A percentile compares a stretch with the other conserved stretches of the same genome.
Conservation (phyloP, 2,113 vertebrate species). For the Notothenia coriiceps region DNA sequence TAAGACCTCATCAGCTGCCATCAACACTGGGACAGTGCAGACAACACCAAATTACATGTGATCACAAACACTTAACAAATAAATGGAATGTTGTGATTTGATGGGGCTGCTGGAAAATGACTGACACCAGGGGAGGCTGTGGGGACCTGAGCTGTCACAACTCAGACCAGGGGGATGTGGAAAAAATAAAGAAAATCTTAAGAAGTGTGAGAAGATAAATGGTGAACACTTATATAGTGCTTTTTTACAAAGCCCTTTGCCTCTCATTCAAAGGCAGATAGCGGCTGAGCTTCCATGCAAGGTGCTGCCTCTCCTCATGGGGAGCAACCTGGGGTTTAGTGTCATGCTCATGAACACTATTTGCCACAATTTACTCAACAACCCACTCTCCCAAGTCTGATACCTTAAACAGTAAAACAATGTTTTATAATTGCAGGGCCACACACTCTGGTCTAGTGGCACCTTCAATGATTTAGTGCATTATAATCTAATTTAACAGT, state of each 20-base stretch:
- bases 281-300: background rate
- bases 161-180: conserved; percentile 3
- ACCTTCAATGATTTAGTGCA: background rate
- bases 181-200: conserved; percentile 8
- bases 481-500: conserved; percentile 20
- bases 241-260: background rate
- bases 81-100: conserved; percentile 69
- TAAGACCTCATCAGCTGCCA: conserved; percentile 77
- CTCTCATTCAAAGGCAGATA: background rate
- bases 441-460: background rate
- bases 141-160: conserved; percentile 41
- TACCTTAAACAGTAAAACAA: background rate
- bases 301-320: too few relatives aligned
- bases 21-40: conserved; percentile 65
- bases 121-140: conserved; percentile 34
- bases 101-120: conserved; percentile 59
- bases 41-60: conserved; percentile 68
- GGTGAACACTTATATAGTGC: background rate
- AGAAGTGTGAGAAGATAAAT: conserved; percentile 1
- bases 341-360: background rate
- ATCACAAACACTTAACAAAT: conserved; percentile 71
- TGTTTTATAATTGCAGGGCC: background rate
- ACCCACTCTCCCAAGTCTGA: background rate
- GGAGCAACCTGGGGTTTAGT: background rate
- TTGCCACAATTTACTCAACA: background rate